Percentiles rank a stretch among this genome's conserved stretches.
These are phyloP conservation scores for Mirounga angustirostris DNA, from an alignment of 2,113 vertebrate genomes.

Conservation along the genomic window DNA sequence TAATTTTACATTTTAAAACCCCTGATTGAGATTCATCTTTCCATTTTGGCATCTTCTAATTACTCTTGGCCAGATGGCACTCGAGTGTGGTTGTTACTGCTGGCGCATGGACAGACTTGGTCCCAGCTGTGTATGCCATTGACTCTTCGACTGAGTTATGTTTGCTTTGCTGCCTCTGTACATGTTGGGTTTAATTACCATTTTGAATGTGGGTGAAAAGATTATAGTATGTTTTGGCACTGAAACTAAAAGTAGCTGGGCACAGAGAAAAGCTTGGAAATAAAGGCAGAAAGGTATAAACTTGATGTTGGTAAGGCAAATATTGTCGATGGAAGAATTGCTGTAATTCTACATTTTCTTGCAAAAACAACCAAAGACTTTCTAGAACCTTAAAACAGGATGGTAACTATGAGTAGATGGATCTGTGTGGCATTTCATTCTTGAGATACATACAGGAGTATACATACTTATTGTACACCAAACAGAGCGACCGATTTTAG, in stretches of 20 bases:
- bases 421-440: neutral
- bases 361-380: neutral
- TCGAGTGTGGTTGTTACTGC: neutral
- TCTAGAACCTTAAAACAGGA: neutral
- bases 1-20: conserved; percentile 31
- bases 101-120: neutral
- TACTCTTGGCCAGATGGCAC: neutral
- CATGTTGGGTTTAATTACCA: neutral
- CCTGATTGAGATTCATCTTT: neutral
- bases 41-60: neutral
- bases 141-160: neutral
- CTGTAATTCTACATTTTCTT: conserved; percentile 12
- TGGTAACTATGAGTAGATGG: neutral
- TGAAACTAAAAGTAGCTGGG: neutral
- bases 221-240: neutral
- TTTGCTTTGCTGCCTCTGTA: neutral
- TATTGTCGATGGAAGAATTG: neutral
- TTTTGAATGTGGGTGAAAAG: neutral
- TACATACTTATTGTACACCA: neutral
- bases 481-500: neutral
- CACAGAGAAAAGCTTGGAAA: neutral
- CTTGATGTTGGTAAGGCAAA: neutral
- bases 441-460: neutral
- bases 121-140: neutral
- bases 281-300: neutral